These are phyloP conservation scores for Pipistrellus pygmaeus DNA, from an alignment of 2,797 vertebrate genomes.

Conservation along the genomic window DNA sequence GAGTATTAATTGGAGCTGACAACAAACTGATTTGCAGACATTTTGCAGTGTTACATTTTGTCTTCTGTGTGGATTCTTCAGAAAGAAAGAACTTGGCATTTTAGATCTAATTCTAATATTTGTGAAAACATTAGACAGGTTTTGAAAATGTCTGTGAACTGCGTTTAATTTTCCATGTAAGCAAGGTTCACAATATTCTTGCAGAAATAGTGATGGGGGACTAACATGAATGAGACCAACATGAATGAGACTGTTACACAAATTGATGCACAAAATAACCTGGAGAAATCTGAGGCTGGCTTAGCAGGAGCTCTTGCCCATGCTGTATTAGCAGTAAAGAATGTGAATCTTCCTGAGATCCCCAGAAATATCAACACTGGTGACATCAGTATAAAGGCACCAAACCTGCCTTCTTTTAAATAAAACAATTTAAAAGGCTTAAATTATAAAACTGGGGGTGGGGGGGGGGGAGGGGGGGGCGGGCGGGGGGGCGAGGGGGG, in stretches of 20 bases:
- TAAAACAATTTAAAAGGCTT: conserved; percentile 77
- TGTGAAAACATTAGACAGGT: neutral
- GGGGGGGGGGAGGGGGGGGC: no score
- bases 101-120: neutral
- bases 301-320: conserved; percentile 98
- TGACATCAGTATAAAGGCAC: conserved; percentile 99
- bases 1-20: neutral
- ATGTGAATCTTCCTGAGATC: conserved; percentile 99
- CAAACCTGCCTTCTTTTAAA: conserved; percentile 99
- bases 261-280: neutral
- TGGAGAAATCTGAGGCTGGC: conserved; percentile 91
- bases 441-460: neutral
- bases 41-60: neutral
- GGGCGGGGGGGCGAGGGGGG: no score
- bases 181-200: neutral
- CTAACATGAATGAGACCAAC: neutral
- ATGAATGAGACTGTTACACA: neutral
- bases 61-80: neutral
- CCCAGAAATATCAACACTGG: conserved; percentile 99
- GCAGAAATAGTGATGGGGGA: neutral
- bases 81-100: neutral
- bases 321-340: conserved; percentile 99
- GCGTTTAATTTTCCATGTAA: neutral
- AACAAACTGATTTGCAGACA: neutral
- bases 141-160: neutral